These are phyloP conservation scores for Cheilinus undulatus DNA, from an alignment of 2,113 vertebrate species.

Conservation along the genomic window DNA sequence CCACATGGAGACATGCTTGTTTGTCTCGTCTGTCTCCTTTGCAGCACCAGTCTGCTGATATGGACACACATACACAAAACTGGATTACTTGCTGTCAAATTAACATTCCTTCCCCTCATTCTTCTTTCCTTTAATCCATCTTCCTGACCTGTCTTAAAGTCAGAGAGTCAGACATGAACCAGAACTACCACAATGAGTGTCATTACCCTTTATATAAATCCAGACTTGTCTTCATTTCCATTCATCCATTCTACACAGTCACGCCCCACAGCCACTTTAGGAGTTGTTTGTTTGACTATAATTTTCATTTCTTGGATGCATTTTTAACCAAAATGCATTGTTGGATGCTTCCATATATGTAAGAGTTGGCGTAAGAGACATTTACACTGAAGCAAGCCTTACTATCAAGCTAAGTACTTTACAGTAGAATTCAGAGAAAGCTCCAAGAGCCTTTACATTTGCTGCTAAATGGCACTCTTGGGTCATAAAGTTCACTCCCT, in stretches of 20 bases:
- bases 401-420: conserved; percentile 40
- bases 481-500: conserved; percentile 29
- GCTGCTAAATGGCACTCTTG: conserved; percentile 40
- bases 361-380: neutral
- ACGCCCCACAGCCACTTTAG: conserved; percentile 1
- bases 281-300: conserved; percentile 36
- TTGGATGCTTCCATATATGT: neutral
- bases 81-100: neutral
- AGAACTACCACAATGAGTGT: conserved; percentile 32
- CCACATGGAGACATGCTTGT: conserved; percentile 1
- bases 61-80: neutral
- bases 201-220: conserved; percentile 8
- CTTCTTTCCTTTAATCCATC: conserved; percentile 33
- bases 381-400: conserved; percentile 1
- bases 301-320: conserved; percentile 26
- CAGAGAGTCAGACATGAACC: conserved; percentile 20
- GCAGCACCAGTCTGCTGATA: neutral
- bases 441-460: conserved; percentile 42
- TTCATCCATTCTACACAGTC: conserved; percentile 29
- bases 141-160: conserved; percentile 40
- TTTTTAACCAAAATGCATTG: conserved; percentile 26
- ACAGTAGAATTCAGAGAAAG: conserved; percentile 25
- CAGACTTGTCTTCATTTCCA: conserved; percentile 11
- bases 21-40: neutral
- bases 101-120: conserved; percentile 21